Evolutionary conservation across 2,888 invertebrate genomes (phyloP).

Genomic region (Pseudolycoriella hygida): DNA sequence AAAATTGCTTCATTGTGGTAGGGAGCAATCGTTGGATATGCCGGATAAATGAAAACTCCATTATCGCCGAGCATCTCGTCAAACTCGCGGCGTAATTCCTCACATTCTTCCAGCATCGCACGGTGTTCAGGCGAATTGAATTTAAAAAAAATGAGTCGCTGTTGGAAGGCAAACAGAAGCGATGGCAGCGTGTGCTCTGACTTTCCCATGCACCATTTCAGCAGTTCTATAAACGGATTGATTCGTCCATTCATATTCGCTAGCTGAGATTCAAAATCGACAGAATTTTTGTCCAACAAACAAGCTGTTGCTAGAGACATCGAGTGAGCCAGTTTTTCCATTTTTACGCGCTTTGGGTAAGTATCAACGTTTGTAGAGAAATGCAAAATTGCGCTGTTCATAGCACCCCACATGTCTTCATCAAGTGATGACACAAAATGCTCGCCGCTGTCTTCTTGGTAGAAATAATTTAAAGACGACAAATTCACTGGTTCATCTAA

Average conservation of each 20-base stretch:
- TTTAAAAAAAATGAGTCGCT: conserved; percentile 5
- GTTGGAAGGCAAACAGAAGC: conserved; percentile 33
- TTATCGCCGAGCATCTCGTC: conserved; percentile 35
- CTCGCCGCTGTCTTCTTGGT: conserved; percentile 29
- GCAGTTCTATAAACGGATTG: conserved; percentile 22
- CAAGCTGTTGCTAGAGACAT: too few species aligned
- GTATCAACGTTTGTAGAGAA: too few species aligned
- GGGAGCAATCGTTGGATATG: conserved; percentile 43
- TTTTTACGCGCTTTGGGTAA: too few species aligned
- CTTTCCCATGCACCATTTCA: conserved; percentile 22
- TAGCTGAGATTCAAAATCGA: too few species aligned
- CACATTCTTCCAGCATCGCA: too few species aligned
- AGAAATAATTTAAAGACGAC: too few species aligned
- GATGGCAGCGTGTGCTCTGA: conserved; percentile 31
- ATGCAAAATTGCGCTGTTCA: too few species aligned
- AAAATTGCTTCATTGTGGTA: conserved; percentile 43
- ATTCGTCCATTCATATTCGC: too few species aligned
- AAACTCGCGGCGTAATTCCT: too few species aligned
- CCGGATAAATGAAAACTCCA: conserved; percentile 59
- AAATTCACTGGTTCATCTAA: conserved; percentile 35
- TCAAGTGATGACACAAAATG: neutral
- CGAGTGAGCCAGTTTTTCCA: too few species aligned
- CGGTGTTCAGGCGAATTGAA: neutral
- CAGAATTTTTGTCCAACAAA: too few species aligned
- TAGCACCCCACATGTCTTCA: conserved; percentile 26